These are phyloP conservation scores for Denticeps clupeoides DNA, from an alignment of 2,797 vertebrate genomes.

Conservation along the genomic window DNA sequence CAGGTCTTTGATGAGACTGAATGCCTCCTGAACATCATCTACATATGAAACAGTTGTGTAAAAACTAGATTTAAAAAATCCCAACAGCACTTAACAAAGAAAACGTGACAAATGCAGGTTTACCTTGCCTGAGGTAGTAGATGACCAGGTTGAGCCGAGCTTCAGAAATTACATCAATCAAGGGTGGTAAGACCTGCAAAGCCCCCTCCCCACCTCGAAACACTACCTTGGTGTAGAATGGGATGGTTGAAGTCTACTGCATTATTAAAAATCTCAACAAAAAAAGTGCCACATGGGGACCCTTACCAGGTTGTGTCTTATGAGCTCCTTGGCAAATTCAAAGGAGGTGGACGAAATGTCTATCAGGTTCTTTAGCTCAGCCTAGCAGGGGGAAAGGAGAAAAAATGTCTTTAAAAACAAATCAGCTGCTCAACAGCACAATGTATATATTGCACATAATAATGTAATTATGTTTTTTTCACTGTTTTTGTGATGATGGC, in stretches of 20 bases:
- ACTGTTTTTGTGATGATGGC: too few relatives aligned
- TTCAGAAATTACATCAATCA: constrained; percentile 95
- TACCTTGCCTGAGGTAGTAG: constrained; percentile 94
- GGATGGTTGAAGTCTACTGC: too few relatives aligned
- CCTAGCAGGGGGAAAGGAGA: constrained; percentile 51
- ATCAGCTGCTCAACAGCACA: too few relatives aligned
- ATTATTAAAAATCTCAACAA: too few relatives aligned
- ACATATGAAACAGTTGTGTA: constrained; percentile 8
- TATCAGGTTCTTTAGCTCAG: constrained; percentile 87
- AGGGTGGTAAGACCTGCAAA: constrained; percentile 80
- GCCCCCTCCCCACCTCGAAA: constrained; percentile 93
- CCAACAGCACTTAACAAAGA: background rate
- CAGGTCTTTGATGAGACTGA: constrained; percentile 89
- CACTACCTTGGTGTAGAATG: constrained; percentile 67
- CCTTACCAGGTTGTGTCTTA: constrained; percentile 89
- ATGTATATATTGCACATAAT: too few relatives aligned
- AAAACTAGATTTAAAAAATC: constrained; percentile 16
- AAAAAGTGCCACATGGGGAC: too few relatives aligned
- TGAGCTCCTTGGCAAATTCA: constrained; percentile 95
- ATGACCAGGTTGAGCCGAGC: constrained; percentile 94
- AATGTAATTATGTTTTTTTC: too few relatives aligned
- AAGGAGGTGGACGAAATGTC: constrained; percentile 84
- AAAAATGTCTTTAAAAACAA: background rate
- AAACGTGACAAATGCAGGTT: constrained; percentile 1
- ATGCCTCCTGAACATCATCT: constrained; percentile 96